Evolutionary conservation across 2,888 invertebrate genomes (phyloP), one percentile per base, ranked within the genome.

Genomic region (Tenthredo livida): DNA sequence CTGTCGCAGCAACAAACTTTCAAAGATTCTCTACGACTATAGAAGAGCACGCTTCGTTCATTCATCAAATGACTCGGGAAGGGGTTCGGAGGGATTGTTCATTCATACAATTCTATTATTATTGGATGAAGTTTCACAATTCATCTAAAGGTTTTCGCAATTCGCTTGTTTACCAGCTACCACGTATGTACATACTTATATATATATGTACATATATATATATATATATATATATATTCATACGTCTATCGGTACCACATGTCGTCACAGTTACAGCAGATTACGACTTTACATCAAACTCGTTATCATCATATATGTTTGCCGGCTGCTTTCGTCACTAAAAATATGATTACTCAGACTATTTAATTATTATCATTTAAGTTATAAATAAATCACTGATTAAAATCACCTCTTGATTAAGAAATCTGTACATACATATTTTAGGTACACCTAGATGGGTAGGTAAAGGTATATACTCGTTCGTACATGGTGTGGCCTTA

Each of bases 71-170:
- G 67, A 54, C 54, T 67, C 33, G 67, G 15, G 9, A 25, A 67
- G 54, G 54, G 54, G 54, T 54, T 54, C 54, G n/a, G 54, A n/a
- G 54, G n/a, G 54, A 54, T 54, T 54, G 54, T 73, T 73, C 43
- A 43, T 73, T 77, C 77, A 77, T 54, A 12, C 77, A 33, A 37
- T 73, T 47, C 12, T 77, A 29, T 54, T 77, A 54, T 77, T 54
- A 77, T 50, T 54, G 15, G 17, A 29, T 17, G 2, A 33, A 33
- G 54, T 50, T 77, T 33, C 33, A 77, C 50, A 50, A 75, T 75
- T 75, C 37, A 75, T 75, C 75, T 75, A 29, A 77, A 77, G 9
- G 54, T 54, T 54, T 77, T 77, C 54, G 25, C 77, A 50, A 54
- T 54, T 77, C 29, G 17, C 50, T 73, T 37, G 21, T 73, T 37